These are phyloP conservation scores for Archocentrus centrarchus DNA, from an alignment of 2,113 vertebrate genomes.

Conservation along the genomic window DNA sequence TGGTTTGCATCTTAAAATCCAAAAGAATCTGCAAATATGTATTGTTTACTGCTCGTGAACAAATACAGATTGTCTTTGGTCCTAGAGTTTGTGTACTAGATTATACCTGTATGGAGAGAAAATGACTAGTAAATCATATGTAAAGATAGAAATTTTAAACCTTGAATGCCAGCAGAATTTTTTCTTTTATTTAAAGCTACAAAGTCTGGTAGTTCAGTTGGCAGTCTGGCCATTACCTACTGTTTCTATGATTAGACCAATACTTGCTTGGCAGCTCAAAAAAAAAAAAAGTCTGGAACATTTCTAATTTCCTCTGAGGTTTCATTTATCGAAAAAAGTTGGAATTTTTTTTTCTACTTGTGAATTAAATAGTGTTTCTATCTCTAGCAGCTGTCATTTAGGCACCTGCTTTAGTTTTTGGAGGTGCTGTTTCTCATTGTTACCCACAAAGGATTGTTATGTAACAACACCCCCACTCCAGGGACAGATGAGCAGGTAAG, in stretches of 20 bases:
- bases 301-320: slow-evolving; percentile 21
- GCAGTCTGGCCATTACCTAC: background rate
- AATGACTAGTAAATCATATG: no score
- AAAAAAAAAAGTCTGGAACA: background rate
- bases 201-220: background rate
- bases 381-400: slow-evolving; percentile 11
- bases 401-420: background rate
- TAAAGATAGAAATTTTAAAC: no score
- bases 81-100: no score
- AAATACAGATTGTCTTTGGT: background rate
- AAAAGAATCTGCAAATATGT: background rate
- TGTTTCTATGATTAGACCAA: background rate
- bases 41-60: background rate
- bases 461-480: background rate
- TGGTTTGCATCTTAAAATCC: background rate
- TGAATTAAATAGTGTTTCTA: background rate
- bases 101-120: no score
- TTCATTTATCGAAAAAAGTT: background rate
- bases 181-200: no score
- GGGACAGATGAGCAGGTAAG: slow-evolving; percentile 32
- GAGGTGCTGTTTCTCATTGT: background rate
- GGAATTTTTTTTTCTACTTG: background rate
- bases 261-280: background rate
- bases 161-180: no score
- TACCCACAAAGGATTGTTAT: background rate